Percentiles rank a stretch among this genome's conserved stretches.
Evolutionary conservation across 2,888 invertebrate species (phyloP).

Genomic region (Notocelia uddmanniana): DNA sequence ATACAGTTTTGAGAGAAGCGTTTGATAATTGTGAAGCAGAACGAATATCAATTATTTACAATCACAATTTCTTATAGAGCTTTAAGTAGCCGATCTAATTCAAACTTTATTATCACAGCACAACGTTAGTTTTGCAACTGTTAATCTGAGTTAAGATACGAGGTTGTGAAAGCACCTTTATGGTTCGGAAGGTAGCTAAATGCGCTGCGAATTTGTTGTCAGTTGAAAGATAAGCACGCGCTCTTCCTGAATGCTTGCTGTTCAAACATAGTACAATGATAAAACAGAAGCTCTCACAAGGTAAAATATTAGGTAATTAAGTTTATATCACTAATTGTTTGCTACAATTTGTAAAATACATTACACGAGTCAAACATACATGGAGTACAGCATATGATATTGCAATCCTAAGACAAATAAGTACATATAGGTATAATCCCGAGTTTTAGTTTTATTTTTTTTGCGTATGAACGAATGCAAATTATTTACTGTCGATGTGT

Average conservation of each 20-base stretch:
- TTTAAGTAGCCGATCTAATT: not conserved
- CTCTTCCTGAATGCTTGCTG: conserved; percentile 39
- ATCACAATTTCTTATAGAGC: not conserved
- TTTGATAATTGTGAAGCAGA: conserved; percentile 28
- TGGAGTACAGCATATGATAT: no score
- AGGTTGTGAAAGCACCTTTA: conserved; percentile 14
- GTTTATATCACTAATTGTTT: not conserved
- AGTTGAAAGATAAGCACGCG: conserved; percentile 43
- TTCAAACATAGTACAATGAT: not conserved
- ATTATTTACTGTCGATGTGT: no score
- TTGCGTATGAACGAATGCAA: no score
- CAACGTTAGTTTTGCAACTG: not conserved
- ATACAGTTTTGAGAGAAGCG: conserved; percentile 22
- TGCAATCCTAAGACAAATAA: no score
- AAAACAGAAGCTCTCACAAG: conserved; percentile 13
- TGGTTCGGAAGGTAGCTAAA: conserved; percentile 43
- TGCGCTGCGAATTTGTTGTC: conserved; percentile 45
- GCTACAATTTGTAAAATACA: not conserved
- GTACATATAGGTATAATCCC: no score
- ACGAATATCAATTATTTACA: conserved; percentile 7
- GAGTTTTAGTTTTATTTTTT: no score
- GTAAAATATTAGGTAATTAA: not conserved
- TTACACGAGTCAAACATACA: not conserved
- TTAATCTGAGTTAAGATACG: not conserved
- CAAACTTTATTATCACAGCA: not conserved